phyloP scores from a whole-genome alignment of 2,797 vertebrate genomes.

The Pseudochirops cupreus region DNA sequence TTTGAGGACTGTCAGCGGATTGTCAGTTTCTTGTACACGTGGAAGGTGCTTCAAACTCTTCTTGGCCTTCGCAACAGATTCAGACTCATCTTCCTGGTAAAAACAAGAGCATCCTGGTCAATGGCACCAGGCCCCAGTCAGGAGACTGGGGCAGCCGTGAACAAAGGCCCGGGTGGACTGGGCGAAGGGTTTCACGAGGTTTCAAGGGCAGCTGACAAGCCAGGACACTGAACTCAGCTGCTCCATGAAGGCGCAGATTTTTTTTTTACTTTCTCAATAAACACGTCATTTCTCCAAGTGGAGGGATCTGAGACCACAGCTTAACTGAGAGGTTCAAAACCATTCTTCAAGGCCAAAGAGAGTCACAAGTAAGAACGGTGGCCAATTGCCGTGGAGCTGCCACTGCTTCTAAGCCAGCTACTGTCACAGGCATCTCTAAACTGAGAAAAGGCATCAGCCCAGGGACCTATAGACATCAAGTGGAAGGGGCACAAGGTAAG shows the following conservation, averaged over 20 bases:
- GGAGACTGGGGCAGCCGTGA: neutral
- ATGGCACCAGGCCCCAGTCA: neutral
- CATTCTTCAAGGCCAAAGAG: neutral
- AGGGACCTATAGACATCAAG: neutral
- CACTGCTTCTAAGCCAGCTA: neutral
- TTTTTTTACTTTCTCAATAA: neutral
- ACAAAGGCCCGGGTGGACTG: neutral
- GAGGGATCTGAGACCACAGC: neutral
- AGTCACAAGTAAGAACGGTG: neutral
- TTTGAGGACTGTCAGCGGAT: constrained; percentile 89
- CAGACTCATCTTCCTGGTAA: constrained; percentile 89
- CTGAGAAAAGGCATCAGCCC: neutral
- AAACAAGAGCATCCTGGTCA: constrained; percentile 32
- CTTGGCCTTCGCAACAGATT: constrained; percentile 82
- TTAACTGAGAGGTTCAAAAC: neutral
- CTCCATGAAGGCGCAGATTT: neutral
- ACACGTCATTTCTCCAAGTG: no score
- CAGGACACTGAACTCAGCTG: neutral
- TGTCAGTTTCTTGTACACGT: constrained; percentile 84
- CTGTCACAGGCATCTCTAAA: neutral
- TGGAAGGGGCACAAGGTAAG: neutral
- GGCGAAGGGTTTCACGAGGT: neutral
- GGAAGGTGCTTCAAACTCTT: constrained; percentile 78
- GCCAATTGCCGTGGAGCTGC: neutral
- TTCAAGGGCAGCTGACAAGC: neutral